Conservation (phyloP, 2,797 vertebrate species). For the Danio jaintianensis region DNA sequence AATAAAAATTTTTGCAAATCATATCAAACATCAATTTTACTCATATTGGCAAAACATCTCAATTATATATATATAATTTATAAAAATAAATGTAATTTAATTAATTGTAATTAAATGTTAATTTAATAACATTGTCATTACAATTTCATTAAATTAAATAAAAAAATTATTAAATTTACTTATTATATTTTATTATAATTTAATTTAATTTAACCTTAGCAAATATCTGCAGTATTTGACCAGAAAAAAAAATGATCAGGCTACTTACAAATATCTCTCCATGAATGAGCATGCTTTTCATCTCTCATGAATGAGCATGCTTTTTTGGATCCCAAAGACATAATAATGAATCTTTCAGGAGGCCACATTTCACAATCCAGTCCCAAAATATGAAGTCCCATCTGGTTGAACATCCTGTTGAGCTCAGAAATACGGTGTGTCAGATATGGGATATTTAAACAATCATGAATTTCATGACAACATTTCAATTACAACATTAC, state of each 20-base stretch:
- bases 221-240: not conserved
- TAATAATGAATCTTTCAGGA: not conserved
- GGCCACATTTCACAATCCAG: not conserved
- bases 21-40: too few relatives aligned
- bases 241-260: not conserved
- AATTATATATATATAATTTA: too few relatives aligned
- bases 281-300: not conserved
- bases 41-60: too few relatives aligned
- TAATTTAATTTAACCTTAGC: too few relatives aligned
- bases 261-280: not conserved
- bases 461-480: not conserved
- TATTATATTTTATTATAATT: too few relatives aligned
- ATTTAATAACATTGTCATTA: too few relatives aligned
- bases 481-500: not conserved
- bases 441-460: not conserved
- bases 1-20: too few relatives aligned
- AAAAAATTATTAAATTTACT: too few relatives aligned
- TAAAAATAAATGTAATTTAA: too few relatives aligned
- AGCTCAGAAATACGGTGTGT: constrained; percentile 5
- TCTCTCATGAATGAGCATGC: not conserved
- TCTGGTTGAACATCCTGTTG: not conserved
- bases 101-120: too few relatives aligned
- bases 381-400: not conserved
- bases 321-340: not conserved
- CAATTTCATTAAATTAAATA: too few relatives aligned